A percentile compares a stretch with the other conserved stretches of the same genome.
Conservation (phyloP, 2,797 vertebrate genomes). For the Acridotheres tristis region DNA sequence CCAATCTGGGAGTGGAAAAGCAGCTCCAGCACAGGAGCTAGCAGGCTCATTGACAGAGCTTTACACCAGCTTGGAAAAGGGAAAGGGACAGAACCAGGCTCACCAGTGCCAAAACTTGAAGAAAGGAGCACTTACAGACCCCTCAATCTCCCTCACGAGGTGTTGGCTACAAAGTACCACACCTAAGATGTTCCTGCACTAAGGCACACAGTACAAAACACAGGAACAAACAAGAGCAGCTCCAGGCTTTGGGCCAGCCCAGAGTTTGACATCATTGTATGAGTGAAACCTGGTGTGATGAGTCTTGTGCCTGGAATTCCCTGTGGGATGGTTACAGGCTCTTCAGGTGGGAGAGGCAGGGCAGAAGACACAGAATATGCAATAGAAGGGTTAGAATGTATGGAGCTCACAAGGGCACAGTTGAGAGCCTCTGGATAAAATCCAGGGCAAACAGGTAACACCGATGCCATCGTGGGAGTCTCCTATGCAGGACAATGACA, state of each 20-base stretch:
- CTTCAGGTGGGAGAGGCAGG: background rate
- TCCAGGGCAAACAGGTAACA: background rate
- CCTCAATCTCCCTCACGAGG: background rate
- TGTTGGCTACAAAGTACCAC: background rate
- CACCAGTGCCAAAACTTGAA: background rate
- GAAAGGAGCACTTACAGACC: background rate
- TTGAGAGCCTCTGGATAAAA: background rate
- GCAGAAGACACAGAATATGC: background rate
- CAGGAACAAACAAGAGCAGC: background rate
- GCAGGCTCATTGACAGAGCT: background rate
- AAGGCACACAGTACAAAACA: background rate
- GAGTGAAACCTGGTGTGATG: background rate
- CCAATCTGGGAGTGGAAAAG: background rate
- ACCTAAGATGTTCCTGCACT: background rate
- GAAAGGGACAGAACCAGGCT: background rate
- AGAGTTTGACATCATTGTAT: background rate
- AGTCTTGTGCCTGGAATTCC: background rate
- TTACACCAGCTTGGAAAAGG: background rate
- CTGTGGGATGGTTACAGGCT: background rate
- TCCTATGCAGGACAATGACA: background rate
- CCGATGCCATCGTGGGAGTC: fast-evolving
- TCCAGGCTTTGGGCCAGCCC: background rate
- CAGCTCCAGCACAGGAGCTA: background rate
- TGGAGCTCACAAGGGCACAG: background rate
- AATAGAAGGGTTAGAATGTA: background rate